phyloP scores from a whole-genome alignment of 2,797 vertebrate genomes.

The Ptychobarbus kaznakovi region DNA sequence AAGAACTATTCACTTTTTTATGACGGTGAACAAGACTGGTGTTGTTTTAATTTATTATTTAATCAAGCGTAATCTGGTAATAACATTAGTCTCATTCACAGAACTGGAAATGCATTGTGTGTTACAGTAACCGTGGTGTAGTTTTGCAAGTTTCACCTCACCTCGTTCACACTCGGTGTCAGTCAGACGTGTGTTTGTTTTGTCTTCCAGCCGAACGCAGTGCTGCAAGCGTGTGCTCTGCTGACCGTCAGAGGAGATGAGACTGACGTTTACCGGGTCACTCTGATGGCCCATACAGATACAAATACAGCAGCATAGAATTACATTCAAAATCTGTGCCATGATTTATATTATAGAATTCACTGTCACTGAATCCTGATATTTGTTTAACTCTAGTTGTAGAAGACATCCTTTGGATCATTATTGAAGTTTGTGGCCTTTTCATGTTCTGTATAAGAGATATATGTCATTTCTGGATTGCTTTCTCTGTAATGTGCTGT shows the following conservation, averaged over 20 bases:
- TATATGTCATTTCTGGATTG: background rate
- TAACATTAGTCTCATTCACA: background rate
- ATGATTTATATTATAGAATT: background rate
- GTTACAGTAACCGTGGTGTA: background rate
- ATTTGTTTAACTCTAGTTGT: background rate
- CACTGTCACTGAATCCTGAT: background rate
- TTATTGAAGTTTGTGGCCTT: background rate
- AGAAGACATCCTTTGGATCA: background rate
- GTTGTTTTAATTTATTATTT: no score
- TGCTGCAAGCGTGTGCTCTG: constrained; percentile 74
- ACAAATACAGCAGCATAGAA: background rate
- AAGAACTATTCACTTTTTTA: no score
- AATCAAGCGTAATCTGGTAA: background rate
- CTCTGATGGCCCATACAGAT: constrained; percentile 78
- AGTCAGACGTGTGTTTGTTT: constrained; percentile 16
- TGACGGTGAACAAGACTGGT: no score
- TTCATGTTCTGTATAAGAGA: background rate
- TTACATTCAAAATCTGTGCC: background rate
- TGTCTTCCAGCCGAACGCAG: constrained; percentile 77
- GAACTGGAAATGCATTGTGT: background rate
- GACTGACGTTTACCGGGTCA: constrained; percentile 80
- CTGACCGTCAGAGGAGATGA: constrained; percentile 83
- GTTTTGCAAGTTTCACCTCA: no score
- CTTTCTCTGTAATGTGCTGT: background rate
- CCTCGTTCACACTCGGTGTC: background rate